These are phyloP conservation scores for Sinocyclocheilus anophthalmus DNA, from an alignment of 2,113 vertebrate genomes.

Conservation along the genomic window DNA sequence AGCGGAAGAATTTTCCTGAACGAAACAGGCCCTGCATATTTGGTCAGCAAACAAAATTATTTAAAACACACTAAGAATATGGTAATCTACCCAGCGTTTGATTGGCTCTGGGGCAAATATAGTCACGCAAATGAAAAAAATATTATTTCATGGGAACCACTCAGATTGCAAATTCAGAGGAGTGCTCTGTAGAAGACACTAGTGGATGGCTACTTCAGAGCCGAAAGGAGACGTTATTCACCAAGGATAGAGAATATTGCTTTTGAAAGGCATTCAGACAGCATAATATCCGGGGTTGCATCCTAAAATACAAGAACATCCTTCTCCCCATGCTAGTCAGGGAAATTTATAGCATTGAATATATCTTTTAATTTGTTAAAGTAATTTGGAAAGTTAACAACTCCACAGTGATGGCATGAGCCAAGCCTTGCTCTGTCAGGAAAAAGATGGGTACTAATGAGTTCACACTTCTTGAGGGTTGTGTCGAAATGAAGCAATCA, in stretches of 20 bases:
- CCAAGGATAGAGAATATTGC: slow-evolving; percentile 18
- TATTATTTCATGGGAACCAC: slow-evolving; percentile 36
- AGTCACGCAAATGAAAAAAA: slow-evolving; percentile 26
- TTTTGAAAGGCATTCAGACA: slow-evolving; percentile 25
- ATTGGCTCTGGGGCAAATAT: background rate
- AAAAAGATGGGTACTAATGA: slow-evolving; percentile 23
- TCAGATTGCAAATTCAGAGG: slow-evolving; percentile 28
- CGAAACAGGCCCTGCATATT: slow-evolving; percentile 27
- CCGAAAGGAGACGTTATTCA: slow-evolving; percentile 18
- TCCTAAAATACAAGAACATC: slow-evolving; percentile 23
- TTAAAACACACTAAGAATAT: slow-evolving; percentile 9
- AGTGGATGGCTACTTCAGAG: background rate
- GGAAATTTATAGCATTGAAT: slow-evolving; percentile 3
- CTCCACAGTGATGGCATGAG: background rate
- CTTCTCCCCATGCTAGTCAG: background rate
- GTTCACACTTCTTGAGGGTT: slow-evolving; percentile 11
- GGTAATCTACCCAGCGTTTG: slow-evolving; percentile 17
- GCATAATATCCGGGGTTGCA: background rate
- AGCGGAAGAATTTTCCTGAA: slow-evolving; percentile 24
- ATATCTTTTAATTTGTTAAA: slow-evolving; percentile 37
- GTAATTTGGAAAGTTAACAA: slow-evolving; percentile 27
- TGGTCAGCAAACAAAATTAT: slow-evolving; percentile 36
- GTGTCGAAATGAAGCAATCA: slow-evolving; percentile 35
- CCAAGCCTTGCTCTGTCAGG: background rate
- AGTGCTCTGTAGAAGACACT: slow-evolving; percentile 20